A percentile compares a stretch with the other conserved stretches of the same genome.
Evolutionary conservation across 2,797 vertebrate genomes (phyloP).

Genomic region (Argyrosomus regius): DNA sequence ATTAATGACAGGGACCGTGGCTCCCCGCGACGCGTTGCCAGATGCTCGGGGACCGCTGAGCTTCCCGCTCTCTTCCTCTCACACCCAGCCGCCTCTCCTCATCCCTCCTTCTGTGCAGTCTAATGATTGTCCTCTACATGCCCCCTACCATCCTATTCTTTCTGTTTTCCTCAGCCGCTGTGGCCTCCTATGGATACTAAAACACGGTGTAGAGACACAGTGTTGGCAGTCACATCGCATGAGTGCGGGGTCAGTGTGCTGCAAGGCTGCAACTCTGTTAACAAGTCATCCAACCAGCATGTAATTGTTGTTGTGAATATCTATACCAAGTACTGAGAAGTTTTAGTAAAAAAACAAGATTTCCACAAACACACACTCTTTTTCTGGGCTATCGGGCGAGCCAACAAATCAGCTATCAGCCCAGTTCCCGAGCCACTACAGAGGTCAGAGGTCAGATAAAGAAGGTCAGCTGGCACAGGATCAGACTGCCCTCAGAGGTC

Average conservation of each 20-base stretch:
- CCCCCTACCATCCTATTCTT: slow-evolving; percentile 85
- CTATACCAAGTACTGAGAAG: slow-evolving; percentile 31
- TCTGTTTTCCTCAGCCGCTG: slow-evolving; percentile 46
- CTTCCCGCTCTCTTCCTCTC: slow-evolving; percentile 83
- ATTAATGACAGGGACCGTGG: slow-evolving; percentile 97
- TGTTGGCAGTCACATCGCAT: slow-evolving; percentile 27
- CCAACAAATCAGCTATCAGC: slow-evolving; percentile 89
- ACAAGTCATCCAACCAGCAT: slow-evolving; percentile 45
- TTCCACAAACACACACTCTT: slow-evolving; percentile 30
- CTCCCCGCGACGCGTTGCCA: slow-evolving; percentile 92
- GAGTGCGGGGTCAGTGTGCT: slow-evolving; percentile 39
- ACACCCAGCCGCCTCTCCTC: slow-evolving; percentile 69
- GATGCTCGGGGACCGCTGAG: slow-evolving; percentile 94
- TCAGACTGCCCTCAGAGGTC: slow-evolving; percentile 57
- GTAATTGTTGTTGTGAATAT: slow-evolving; percentile 47
- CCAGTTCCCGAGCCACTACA: slow-evolving; percentile 70
- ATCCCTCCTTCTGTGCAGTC: slow-evolving; percentile 91
- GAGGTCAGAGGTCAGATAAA: slow-evolving; percentile 69
- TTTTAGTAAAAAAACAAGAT: slow-evolving; percentile 31
- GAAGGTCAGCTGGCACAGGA: slow-evolving; percentile 65
- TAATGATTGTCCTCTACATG: slow-evolving; percentile 95
- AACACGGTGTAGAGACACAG: slow-evolving; percentile 52
- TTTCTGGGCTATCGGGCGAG: slow-evolving; percentile 52
- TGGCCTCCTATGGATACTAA: slow-evolving; percentile 68
- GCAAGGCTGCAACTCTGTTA: slow-evolving; percentile 44